These are phyloP conservation scores for Morinoia aosen DNA, from an alignment of 2,888 invertebrate species.

Conservation along the genomic window DNA sequence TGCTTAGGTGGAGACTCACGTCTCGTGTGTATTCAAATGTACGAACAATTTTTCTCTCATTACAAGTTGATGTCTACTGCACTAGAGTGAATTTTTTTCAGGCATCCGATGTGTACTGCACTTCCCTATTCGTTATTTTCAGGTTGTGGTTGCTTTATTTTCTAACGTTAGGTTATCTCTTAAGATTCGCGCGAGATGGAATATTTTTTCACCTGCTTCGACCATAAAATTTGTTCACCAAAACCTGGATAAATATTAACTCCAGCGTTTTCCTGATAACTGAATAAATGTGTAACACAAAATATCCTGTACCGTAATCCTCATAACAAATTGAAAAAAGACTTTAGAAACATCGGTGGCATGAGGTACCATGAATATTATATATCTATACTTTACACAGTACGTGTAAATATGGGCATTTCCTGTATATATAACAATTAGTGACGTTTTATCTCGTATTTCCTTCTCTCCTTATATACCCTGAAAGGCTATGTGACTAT, in stretches of 20 bases:
- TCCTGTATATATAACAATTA: not conserved
- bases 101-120: not conserved
- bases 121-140: not conserved
- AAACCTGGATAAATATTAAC: not conserved
- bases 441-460: not conserved
- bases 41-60: not conserved
- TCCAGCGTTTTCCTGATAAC: not conserved
- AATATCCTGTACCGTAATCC: too few species aligned
- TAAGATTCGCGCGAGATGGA: not conserved
- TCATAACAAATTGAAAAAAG: not conserved
- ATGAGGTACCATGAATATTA: not conserved
- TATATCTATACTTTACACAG: not conserved
- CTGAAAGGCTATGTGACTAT: not conserved
- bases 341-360: not conserved
- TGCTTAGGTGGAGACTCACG: not conserved
- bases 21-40: not conserved
- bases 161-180: not conserved
- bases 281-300: not conserved
- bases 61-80: not conserved
- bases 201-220: not conserved
- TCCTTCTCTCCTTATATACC: not conserved
- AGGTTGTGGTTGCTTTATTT: not conserved
- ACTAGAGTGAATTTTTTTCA: not conserved
- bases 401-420: slow-evolving; percentile 40
- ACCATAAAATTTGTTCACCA: not conserved